A percentile compares a stretch with the other conserved stretches of the same genome.
Evolutionary conservation across 2,797 vertebrate species (phyloP).

Genomic region (Antrozous pallidus): DNA sequence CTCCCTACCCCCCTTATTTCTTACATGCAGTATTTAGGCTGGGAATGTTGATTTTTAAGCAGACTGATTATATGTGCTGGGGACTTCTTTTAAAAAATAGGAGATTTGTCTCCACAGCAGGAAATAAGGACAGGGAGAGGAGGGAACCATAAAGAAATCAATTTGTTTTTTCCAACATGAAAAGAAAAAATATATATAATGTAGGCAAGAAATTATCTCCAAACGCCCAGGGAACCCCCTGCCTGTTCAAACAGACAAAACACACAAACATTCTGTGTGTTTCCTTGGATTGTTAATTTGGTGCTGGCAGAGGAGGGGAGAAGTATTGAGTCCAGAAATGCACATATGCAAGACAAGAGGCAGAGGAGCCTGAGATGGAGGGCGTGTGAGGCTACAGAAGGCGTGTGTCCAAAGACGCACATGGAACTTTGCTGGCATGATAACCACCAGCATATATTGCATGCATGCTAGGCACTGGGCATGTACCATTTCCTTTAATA

Average conservation of each 20-base stretch:
- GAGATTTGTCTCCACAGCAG: slow-evolving; percentile 78
- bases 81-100: neutral
- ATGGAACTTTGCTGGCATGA: neutral
- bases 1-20: neutral
- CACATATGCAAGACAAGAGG: neutral
- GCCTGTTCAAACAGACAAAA: slow-evolving; percentile 48
- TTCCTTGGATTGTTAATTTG: neutral
- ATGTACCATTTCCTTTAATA: neutral
- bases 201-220: slow-evolving; percentile 80
- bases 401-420: too few species aligned
- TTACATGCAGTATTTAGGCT: neutral
- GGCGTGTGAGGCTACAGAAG: neutral
- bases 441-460: neutral
- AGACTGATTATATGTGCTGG: slow-evolving; percentile 41
- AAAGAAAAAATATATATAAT: slow-evolving; percentile 66
- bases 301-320: neutral
- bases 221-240: slow-evolving; percentile 67
- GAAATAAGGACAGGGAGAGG: slow-evolving; percentile 65
- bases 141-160: slow-evolving; percentile 71
- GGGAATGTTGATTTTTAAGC: slow-evolving; percentile 27
- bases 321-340: neutral
- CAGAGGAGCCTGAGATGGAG: rapidly evolving
- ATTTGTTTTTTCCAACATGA: slow-evolving; percentile 74
- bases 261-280: neutral
- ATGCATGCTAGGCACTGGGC: neutral